Evolutionary conservation across 2,888 invertebrate species (phyloP), one percentile per base, ranked within the genome.

Genomic region (Dryomyza anilis): DNA sequence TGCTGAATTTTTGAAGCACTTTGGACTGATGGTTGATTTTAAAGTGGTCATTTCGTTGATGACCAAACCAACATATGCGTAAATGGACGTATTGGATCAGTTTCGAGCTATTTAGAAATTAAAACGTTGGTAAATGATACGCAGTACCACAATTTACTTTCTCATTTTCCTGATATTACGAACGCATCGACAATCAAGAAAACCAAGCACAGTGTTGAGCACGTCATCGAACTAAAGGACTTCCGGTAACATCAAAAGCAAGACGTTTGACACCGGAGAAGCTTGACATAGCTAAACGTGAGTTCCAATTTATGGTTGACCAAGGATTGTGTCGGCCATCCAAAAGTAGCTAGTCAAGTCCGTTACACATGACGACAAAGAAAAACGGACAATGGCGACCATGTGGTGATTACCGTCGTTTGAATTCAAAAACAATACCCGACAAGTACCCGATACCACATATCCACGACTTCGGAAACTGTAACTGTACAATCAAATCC

Each of bases 391-490:
- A 21, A 19, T 33, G 53, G 53, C 33, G 30, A 4, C 19, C 53
- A 10, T 53, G 33, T 30, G 53, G 53, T 16, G 53, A 53, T 25
- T 53, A 64, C 48, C n/a, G 65, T 8, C 33, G 59, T 0, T 39
- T 70, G 1, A 67, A 70, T 56, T 63, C 66, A 16, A 10, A 14
- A 3, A 58, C 58, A 10, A 23, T 46, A 1, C 39, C 58, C 1
- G 58, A 58, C 19, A 45, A 30, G 30, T 45, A 58, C 19, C 58
- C 45, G 6, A 30, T 53, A 10, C 29, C 52, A n/a, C 52, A 27
- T 30, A 53, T 53, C 16, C 74, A 77, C 7, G 78, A 81, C 55
- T 66, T 67, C 16, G 21, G 58, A 3, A 56, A 45, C 25, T 64
- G 48, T 36, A 45, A 10, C 67, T 66, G 19, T 68, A 66, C 45